Evolutionary conservation across 2,888 invertebrate species (phyloP), one percentile per base, ranked within the genome.

Genomic region (Eupithecia exiguata): DNA sequence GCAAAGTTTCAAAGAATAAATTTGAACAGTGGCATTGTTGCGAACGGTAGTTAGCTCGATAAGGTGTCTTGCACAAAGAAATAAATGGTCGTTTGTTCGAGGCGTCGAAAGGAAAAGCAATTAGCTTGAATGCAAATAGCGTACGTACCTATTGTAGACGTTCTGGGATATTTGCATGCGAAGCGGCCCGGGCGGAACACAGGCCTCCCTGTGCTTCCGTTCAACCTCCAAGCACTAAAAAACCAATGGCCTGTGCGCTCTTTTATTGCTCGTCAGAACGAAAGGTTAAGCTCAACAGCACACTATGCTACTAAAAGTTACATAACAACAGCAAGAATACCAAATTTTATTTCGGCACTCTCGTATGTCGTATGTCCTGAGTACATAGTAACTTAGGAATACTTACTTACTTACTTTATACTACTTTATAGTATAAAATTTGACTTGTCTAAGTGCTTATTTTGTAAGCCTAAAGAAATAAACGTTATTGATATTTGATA

Each of bases 101-200:
- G 84, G 82, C 84, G 88, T 85, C 84, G 87, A 91, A 91, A 92
- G 91, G 91, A 91, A 92, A 91, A 90, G 91, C 92, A 92, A 93
- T 93, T 93, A 93, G 90, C 89, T 88, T 77, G 86, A 92, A 91
- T 88, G 89, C 89, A 91, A 92, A 92, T 91, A 89, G 88, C 87
- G 81, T 88, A 90, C 89, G 90, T 90, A 88, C 61, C 69, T 73
- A 71, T 71, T 73, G 75, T 70, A 72, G 68, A 75, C 63, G 40
- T 61, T 71, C 38, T 70, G 61, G 72, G 46, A 58, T 87, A 92
- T 93, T 93, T 90, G 89, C 93, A 93, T 92, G 87, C 85, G 86
- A 89, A 89, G 89, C 89, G 91, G 79, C 83, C 84, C 80, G 83
- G 81, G 81, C 83, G 87, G 86, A 86, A 85, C 86, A 84, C 82